A percentile compares a stretch with the other conserved stretches of the same genome.
Conservation (phyloP, 2,113 vertebrate species). For the Mirounga angustirostris region DNA sequence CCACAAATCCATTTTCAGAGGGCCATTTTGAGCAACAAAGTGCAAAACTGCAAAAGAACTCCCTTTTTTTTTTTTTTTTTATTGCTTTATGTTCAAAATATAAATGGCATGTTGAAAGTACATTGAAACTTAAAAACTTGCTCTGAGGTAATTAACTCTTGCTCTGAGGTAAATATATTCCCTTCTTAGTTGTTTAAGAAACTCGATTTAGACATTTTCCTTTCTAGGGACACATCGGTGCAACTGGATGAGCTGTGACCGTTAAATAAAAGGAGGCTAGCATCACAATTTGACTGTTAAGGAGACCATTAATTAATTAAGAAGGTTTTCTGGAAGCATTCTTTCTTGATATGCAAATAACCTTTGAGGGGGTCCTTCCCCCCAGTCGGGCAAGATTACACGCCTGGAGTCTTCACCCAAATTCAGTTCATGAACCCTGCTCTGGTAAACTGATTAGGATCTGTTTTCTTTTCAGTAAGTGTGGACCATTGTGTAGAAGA, state of each 20-base stretch:
- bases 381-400: fast-evolving
- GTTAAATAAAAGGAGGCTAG: not conserved
- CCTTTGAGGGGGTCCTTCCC: fast-evolving
- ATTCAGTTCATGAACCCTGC: not conserved
- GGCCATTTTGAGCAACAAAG: not conserved
- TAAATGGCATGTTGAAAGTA: not conserved
- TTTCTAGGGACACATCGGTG: not conserved
- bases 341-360: not conserved
- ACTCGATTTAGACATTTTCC: not conserved
- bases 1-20: not conserved
- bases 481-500: slow-evolving; percentile 90
- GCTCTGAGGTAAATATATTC: not conserved
- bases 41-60: not conserved
- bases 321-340: not conserved
- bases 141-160: not conserved
- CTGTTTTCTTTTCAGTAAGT: slow-evolving; percentile 91
- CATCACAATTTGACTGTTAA: not conserved
- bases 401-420: not conserved
- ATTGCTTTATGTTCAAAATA: not conserved
- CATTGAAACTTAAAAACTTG: not conserved
- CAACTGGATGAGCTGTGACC: slow-evolving; percentile 2
- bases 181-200: slow-evolving; percentile 15
- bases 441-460: slow-evolving; percentile 53
- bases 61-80: not conserved
- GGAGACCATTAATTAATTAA: not conserved